Base-by-base conservation (phyloP, 2,797 vertebrate species). In the Acanthurus leucopareius region DNA sequence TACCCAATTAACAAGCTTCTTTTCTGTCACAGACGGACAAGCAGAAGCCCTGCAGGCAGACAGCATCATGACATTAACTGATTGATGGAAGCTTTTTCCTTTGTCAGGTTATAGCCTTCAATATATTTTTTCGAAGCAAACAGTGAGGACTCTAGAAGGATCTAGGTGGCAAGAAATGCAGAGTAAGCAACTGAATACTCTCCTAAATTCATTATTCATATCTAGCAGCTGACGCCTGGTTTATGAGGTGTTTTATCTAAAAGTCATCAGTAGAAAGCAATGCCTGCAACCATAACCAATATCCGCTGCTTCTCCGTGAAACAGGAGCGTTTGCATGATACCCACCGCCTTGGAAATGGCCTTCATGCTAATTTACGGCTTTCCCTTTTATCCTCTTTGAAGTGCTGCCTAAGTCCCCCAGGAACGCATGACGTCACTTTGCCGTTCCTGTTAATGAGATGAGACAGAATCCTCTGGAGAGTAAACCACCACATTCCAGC, bases 351-450 rank as follows among this genome's bases (percentile, higher is more conserved):
- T 69, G 47, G 14, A 85, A 87, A 86, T 49, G 66, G 80, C 74
- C n/a, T 10, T 75, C 66, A 73, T 19, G 22, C 61, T 79, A 67
- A 91, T 88, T 83, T 86, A 87, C 8, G 28, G 62, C 65, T 67
- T 82, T 75, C 38, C 56, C 56, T 80, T 71, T 74, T 76, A 52
- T 14, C 58, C 66, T 73, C 65, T 89, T 81, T 84, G 57, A 85
- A 86, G 68, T 69, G 69, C 72, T 69, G 74, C 66, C 54, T 25
- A n/a, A 60, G 60, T 80, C 89, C 82, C 74, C 59, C 1, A 32
- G 72, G 87, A 86, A 75, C 42, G 19, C 47, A 83, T 88, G 80
- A 92, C 62, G 85, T 89, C 87, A 88, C 72, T 60, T 66, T 76
- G 60, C 67, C 28, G 3, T 74, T 74, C 22, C 70, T 48, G 32